These are phyloP conservation scores for Heliconius melpomene DNA, from an alignment of 1,140 invertebrate genomes.

Conservation along the genomic window DNA sequence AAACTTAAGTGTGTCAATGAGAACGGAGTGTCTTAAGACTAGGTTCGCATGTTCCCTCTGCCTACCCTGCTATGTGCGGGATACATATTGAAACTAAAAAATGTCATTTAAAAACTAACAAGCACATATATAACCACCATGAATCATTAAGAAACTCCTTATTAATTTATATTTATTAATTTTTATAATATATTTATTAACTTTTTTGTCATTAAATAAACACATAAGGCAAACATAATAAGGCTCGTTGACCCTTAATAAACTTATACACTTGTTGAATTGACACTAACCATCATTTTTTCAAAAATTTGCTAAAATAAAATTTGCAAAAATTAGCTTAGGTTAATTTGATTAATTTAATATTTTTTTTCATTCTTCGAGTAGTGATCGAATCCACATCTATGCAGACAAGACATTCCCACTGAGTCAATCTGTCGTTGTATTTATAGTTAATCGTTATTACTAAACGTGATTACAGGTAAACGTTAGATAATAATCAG, in stretches of 20 bases:
- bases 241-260: neutral
- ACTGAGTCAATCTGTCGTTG: neutral
- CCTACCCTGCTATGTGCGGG: no score
- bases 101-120: neutral
- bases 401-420: no score
- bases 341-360: no score
- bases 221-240: neutral
- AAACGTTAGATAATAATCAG: conserved; percentile 15
- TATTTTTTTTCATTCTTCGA: no score
- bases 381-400: no score
- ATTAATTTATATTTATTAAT: neutral
- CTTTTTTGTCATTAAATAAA: neutral
- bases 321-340: no score
- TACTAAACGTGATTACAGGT: conserved; percentile 16
- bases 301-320: no score
- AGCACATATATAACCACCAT: neutral
- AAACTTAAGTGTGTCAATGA: no score
- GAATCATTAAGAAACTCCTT: neutral
- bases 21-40: no score
- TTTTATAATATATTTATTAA: neutral
- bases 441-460: conserved; percentile 1
- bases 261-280: neutral
- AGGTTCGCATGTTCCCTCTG: no score
- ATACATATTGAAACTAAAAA: no score
- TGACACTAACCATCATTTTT: no score